Evolutionary conservation across 2,888 invertebrate genomes (phyloP).

Genomic region (Dynastes tityus): DNA sequence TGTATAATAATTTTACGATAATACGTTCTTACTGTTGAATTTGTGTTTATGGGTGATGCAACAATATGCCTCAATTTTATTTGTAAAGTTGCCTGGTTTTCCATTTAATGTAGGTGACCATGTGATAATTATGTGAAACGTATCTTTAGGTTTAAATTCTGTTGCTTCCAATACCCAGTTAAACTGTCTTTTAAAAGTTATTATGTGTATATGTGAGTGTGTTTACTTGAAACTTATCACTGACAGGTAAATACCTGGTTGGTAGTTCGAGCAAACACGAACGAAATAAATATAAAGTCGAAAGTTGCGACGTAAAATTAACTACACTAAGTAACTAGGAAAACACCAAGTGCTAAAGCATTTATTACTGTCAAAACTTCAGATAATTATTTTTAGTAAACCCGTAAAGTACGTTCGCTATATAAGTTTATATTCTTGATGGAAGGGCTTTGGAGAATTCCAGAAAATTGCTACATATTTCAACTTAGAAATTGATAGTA

Average conservation of each 20-base stretch:
- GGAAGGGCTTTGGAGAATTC: background rate
- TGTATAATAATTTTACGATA: too few relatives aligned
- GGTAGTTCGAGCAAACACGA: background rate
- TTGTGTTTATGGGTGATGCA: too few relatives aligned
- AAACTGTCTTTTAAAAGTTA: too few relatives aligned
- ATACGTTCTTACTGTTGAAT: too few relatives aligned
- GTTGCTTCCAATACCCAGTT: too few relatives aligned
- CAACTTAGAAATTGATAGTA: conserved; percentile 18
- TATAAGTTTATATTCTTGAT: conserved; percentile 30
- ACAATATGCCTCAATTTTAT: too few relatives aligned
- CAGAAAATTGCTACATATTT: conserved; percentile 5
- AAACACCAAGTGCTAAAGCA: conserved; percentile 13
- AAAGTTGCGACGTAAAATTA: conserved; percentile 13
- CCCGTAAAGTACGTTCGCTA: conserved; percentile 21
- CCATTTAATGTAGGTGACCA: too few relatives aligned
- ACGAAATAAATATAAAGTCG: background rate
- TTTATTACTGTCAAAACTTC: conserved; percentile 33
- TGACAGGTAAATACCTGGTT: background rate
- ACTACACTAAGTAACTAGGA: conserved; percentile 6
- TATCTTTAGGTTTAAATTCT: too few relatives aligned
- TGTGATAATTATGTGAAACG: too few relatives aligned
- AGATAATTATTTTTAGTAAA: conserved; percentile 37
- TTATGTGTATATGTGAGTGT: too few relatives aligned
- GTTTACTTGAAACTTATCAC: background rate
- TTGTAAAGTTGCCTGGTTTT: too few relatives aligned